Conservation (phyloP, 2,113 vertebrate genomes). For the Thymallus thymallus region DNA sequence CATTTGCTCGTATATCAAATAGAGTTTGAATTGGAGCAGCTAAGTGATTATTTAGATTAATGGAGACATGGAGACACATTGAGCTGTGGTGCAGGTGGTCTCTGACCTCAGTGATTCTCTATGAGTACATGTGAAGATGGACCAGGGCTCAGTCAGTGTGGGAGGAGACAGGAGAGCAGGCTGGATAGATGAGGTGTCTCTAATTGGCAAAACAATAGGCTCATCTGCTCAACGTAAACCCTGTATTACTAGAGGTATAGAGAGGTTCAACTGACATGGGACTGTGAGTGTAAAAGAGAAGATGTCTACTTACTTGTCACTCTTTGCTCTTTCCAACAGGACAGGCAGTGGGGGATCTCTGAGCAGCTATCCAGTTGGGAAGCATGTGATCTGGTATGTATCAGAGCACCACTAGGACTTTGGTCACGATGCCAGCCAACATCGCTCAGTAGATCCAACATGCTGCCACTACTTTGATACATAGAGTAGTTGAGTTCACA, state of each 20-base stretch:
- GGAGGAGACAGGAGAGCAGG: constrained; percentile 52
- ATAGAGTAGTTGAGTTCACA: constrained; percentile 44
- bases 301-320: too few species aligned
- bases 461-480: constrained; percentile 67
- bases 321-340: not conserved
- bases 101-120: constrained; percentile 55
- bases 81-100: constrained; percentile 49
- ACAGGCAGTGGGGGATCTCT: constrained; percentile 21
- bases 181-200: constrained; percentile 28
- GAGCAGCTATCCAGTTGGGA: constrained; percentile 41
- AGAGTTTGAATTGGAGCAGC: constrained; percentile 8
- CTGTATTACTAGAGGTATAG: not conserved
- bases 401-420: constrained; percentile 47
- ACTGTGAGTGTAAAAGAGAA: too few species aligned
- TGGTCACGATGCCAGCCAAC: constrained; percentile 54
- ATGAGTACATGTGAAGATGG: constrained; percentile 65
- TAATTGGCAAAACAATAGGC: constrained; percentile 48
- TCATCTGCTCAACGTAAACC: constrained; percentile 13
- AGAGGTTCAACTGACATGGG: not conserved
- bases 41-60: constrained; percentile 53
- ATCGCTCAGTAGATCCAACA: constrained; percentile 52
- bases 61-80: constrained; percentile 62
- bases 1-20: constrained; percentile 43
- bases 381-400: constrained; percentile 32
- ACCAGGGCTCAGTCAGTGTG: constrained; percentile 50